Conservation (phyloP, 2,113 vertebrate genomes). For the Trachemys scripta region DNA sequence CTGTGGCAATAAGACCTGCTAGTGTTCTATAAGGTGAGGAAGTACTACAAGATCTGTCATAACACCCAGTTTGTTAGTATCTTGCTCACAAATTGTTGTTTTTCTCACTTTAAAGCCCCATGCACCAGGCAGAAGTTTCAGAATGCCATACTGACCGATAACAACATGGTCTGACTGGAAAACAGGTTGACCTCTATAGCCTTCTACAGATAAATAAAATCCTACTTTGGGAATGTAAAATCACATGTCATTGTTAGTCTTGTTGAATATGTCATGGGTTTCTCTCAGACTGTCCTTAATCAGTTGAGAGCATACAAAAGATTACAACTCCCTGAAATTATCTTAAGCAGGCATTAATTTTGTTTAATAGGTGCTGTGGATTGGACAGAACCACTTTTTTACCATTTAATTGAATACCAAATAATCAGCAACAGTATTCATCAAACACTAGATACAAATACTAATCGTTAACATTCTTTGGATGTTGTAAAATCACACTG, state of each 20-base stretch:
- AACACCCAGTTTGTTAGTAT: not conserved
- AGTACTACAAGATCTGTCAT: not conserved
- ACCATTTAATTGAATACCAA: not conserved
- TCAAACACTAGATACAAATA: not conserved
- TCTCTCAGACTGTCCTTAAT: not conserved
- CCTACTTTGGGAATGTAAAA: not conserved
- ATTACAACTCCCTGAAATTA: not conserved
- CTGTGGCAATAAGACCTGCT: not conserved
- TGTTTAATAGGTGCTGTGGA: not conserved
- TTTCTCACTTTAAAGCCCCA: not conserved
- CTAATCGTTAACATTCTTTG: not conserved
- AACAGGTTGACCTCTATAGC: not conserved
- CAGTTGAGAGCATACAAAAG: not conserved
- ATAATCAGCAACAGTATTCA: not conserved
- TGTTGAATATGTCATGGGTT: not conserved
- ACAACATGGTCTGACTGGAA: not conserved
- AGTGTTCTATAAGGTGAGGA: not conserved
- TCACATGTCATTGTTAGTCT: not conserved
- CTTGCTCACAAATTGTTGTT: not conserved
- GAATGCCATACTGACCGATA: not conserved
- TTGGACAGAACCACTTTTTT: not conserved
- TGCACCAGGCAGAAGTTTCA: not conserved
- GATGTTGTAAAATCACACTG: not conserved
- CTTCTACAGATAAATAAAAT: not conserved
- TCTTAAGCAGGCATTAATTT: not conserved